Base-by-base conservation (phyloP, 2,113 vertebrate genomes). In the Craseonycteris thonglongyai region DNA sequence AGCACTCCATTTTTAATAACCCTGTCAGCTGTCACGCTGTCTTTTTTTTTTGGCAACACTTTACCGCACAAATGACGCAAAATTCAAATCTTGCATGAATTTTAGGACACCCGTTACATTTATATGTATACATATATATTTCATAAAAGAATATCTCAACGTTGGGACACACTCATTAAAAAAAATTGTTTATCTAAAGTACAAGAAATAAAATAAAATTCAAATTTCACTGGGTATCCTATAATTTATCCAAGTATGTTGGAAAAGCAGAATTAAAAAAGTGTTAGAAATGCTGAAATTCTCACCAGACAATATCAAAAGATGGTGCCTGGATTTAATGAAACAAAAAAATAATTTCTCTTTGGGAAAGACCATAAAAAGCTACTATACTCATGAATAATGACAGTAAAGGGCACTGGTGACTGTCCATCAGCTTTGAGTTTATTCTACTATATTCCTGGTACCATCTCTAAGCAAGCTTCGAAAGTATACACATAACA, bases 301-400 rank as follows among this genome's bases (percentile, higher is more conserved):
- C 26, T 69, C 49, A 69, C 28, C 1, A 68, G 61, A 28, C 5
- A 61, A 38, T 47, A 15, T 69, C 49, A 95, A 68, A 4, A 91
- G 30, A 54, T 45, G 5, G 2, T 42, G 0, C 40, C 10, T 86
- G 35, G 22, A 83, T 95, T 84, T 87, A 15, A 75, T 6, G 88
- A 65, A 59, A 72, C 3, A 90, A 89, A 21, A n/a, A n/a, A n/a
- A n/a, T 82, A 90, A 33, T 19, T 84, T 84, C 33, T 30, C 12
- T 72, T 94, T 76, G 79, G 66, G 80, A 82, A 95, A 89, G 45
- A 68, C 79, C 83, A 24, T 74, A 81, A 96, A 97, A 88, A 59
- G 49, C 54, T 63, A 68, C 40, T 4, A 18, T 47, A 69, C 28
- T 69, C 56, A 59, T 40, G 54, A n/a, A 1, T 47, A 45, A 10